A percentile compares a stretch with the other conserved stretches of the same genome.
phyloP scores from a whole-genome alignment of 1,140 invertebrate species.

The Penaeus japonicus region DNA sequence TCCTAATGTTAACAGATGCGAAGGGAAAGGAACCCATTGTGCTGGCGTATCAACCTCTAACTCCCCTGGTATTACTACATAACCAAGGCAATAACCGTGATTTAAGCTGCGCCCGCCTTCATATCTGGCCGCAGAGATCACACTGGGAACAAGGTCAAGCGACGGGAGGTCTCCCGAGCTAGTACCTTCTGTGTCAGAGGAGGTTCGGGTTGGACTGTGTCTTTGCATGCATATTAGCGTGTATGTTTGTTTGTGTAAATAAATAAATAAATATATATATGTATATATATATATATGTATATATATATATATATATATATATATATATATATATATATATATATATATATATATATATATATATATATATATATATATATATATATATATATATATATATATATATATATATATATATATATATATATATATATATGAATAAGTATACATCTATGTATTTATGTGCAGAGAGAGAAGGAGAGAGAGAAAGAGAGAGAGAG shows the following conservation, averaged over 20 bases:
- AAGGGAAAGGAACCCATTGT: no score
- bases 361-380: background rate
- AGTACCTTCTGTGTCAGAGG: no score
- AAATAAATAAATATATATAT: background rate
- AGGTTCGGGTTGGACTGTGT: background rate
- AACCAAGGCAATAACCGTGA: no score
- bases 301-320: slow-evolving; percentile 1
- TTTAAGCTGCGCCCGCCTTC: no score
- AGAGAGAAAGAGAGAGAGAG: background rate
- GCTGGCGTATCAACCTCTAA: no score
- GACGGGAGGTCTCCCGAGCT: no score
- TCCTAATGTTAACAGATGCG: no score
- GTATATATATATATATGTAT: background rate
- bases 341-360: background rate
- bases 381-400: background rate
- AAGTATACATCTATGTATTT: background rate
- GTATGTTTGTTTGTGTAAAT: background rate
- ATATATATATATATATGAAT: background rate
- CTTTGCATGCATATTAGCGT: background rate
- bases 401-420: background rate
- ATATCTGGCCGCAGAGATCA: no score
- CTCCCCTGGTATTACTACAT: no score
- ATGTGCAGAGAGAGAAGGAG: background rate
- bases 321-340: background rate
- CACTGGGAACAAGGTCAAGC: no score